Evolutionary conservation across 2,113 vertebrate species (phyloP).

Genomic region (Atractosteus spatula): DNA sequence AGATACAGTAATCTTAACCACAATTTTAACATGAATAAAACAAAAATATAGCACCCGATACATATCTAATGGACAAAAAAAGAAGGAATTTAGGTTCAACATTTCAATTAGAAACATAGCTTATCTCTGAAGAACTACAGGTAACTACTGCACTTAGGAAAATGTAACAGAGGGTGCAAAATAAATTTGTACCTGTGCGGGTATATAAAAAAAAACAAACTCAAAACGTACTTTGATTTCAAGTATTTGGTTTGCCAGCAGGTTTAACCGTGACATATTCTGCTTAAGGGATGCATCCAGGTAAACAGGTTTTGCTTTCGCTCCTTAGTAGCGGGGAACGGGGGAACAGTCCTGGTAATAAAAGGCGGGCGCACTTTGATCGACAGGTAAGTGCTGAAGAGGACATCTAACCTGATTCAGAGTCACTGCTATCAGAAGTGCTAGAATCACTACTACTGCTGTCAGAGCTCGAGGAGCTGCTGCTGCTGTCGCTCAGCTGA

Average conservation of each 20-base stretch:
- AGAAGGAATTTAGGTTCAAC: neutral
- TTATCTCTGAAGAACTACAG: neutral
- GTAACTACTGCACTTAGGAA: neutral
- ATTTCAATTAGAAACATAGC: neutral
- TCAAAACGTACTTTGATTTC: conserved; percentile 10
- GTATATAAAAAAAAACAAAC: neutral
- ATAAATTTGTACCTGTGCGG: conserved; percentile 20
- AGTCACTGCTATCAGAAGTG: conserved; percentile 74
- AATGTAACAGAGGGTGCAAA: conserved; percentile 5
- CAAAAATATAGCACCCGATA: neutral
- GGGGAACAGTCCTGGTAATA: conserved; percentile 10
- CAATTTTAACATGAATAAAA: conserved; percentile 7
- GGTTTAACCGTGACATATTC: conserved; percentile 14
- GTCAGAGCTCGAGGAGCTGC: conserved; percentile 55
- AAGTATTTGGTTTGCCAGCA: conserved; percentile 31
- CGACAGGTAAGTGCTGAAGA: conserved; percentile 24
- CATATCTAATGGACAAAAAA: conserved; percentile 1
- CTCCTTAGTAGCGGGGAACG: conserved; percentile 6
- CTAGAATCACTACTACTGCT: conserved; percentile 62
- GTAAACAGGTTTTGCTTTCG: neutral
- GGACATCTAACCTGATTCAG: conserved; percentile 78
- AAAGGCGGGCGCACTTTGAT: neutral
- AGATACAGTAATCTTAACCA: neutral
- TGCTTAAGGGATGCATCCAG: neutral
- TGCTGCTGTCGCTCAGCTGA: conserved; percentile 68